phyloP scores from a whole-genome alignment of 2,888 invertebrate genomes.

The Drosophila stalkeri region DNA sequence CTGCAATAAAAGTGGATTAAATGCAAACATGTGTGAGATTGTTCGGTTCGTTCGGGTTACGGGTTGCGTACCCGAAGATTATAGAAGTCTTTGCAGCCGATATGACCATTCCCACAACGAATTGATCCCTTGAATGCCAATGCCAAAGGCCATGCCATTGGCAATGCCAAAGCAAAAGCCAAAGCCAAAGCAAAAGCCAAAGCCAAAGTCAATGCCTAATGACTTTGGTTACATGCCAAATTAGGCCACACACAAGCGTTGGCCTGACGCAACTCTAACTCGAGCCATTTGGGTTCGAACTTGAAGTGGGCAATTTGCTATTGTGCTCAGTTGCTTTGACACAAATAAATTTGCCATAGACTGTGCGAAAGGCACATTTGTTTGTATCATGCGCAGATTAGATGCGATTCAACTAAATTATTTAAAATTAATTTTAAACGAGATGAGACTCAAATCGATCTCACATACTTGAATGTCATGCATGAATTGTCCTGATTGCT shows the following conservation, averaged over 20 bases:
- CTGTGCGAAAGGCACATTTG: conserved; percentile 5
- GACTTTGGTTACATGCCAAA: conserved; percentile 67
- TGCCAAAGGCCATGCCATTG: conserved; percentile 40
- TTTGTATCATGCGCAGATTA: conserved; percentile 35
- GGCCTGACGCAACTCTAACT: conserved; percentile 25
- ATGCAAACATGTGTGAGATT: conserved; percentile 67
- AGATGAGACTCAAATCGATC: background rate
- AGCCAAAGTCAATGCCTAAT: conserved; percentile 64
- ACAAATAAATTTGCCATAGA: conserved; percentile 14
- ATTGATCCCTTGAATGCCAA: conserved; percentile 54
- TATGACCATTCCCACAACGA: conserved; percentile 26
- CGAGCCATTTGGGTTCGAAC: conserved; percentile 33
- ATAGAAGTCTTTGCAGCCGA: conserved; percentile 24
- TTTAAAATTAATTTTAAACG: conserved; percentile 3
- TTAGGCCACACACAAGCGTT: conserved; percentile 65
- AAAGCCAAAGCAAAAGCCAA: conserved; percentile 42
- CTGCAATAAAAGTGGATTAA: conserved; percentile 77
- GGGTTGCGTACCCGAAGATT: conserved; percentile 23
- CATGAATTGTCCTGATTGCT: background rate
- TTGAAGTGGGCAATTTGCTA: conserved; percentile 35
- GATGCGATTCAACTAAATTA: conserved; percentile 18
- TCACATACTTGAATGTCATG: background rate
- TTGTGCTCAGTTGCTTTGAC: conserved; percentile 23
- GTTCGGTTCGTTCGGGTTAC: conserved; percentile 21
- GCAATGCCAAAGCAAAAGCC: conserved; percentile 43